These are phyloP conservation scores for Chloroceryle aenea DNA, from an alignment of 2,113 vertebrate species.

Conservation along the genomic window DNA sequence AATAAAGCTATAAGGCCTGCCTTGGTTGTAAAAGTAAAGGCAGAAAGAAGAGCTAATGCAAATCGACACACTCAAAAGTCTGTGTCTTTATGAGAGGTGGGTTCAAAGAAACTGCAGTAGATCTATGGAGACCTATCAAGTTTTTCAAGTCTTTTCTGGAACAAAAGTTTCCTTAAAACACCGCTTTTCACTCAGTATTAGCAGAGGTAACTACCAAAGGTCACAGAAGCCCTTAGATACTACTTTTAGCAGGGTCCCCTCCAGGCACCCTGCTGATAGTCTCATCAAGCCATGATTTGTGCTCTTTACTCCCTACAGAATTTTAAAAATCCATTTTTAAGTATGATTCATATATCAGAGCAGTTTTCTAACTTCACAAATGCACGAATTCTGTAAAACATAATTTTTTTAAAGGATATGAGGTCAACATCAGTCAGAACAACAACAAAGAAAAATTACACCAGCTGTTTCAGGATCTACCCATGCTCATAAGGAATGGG, in stretches of 20 bases:
- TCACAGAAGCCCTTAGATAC: not conserved
- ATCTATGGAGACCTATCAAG: not conserved
- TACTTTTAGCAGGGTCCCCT: not conserved
- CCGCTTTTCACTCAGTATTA: not conserved
- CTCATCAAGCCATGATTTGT: not conserved
- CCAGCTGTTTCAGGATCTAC: not conserved
- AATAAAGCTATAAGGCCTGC: constrained; percentile 33
- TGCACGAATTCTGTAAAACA: not conserved
- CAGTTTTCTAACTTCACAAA: not conserved
- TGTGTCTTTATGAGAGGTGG: not conserved
- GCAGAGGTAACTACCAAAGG: not conserved
- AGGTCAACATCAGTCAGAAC: not conserved
- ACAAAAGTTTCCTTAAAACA: not conserved
- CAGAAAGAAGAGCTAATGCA: not conserved
- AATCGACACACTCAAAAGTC: not conserved
- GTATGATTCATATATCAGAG: not conserved
- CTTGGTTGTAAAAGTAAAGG: not conserved
- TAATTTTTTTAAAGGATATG: not conserved
- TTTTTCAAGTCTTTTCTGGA: not conserved
- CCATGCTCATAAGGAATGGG: fast-evolving
- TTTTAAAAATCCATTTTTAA: not conserved
- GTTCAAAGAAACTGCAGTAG: not conserved
- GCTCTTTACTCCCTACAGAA: not conserved
- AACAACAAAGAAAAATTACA: not conserved
- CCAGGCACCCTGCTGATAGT: not conserved